Evolutionary conservation across 2,888 invertebrate species (phyloP), one percentile per base, ranked within the genome.

Genomic region (Melanchra persicariae): DNA sequence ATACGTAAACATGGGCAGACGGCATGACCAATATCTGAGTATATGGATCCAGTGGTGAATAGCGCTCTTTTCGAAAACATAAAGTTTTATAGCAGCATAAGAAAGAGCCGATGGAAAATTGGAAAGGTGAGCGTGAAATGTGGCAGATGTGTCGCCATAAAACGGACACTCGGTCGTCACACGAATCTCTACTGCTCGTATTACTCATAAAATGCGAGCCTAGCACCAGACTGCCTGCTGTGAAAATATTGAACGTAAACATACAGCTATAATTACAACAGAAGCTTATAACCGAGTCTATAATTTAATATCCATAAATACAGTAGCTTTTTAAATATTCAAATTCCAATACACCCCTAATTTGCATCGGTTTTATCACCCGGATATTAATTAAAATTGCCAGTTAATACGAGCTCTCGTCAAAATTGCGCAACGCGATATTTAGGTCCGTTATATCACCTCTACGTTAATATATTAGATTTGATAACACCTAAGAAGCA

Each of bases 41-140:
- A 90, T 88, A 89, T 89, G 90, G 87, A 89, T 90, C 90, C 88
- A 86, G 87, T 88, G 90, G 89, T 91, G 88, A 92, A 93, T 88
- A 87, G 86, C 85, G 88, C 88, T 93, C 91, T 92, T 91, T 93
- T 93, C 87, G 89, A 91, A 92, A 91, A 92, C 91, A 91, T 93
- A 91, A 93, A 94, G 77, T 93, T 95, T 95, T 95, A 95, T 93
- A 91, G 92, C 89, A 77, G 89, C 89, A 87, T 88, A 91, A 91
- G 92, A 91, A 91, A 90, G 88, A 88, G 86, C 86, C 91, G 92
- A 93, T 90, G 92, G 94, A 93, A 95, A 95, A 95, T 94, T 92
- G 91, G 91, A 91, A 93, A 93, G 92, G 93, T 91, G 91, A 93
- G 90, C 95, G 93, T 95, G 94, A 93, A 94, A 95, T 93, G 90